Conservation (phyloP, 35 echinoderm and acorn worm species). For the Holothuria glaberrima region DNA sequence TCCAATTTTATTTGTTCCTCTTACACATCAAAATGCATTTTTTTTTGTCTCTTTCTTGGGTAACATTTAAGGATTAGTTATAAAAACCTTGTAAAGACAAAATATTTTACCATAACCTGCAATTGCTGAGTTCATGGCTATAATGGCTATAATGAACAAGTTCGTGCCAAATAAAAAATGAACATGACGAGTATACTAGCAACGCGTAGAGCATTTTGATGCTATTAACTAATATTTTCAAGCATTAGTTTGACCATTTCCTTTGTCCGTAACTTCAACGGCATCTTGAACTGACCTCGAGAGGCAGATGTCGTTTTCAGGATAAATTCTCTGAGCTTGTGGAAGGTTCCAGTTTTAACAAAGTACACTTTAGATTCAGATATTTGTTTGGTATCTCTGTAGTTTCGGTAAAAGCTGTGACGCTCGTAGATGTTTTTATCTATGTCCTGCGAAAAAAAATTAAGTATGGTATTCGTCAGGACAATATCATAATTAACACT, state of each 20-base stretch:
- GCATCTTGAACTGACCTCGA: slow-evolving; percentile 11
- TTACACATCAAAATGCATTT: too few relatives aligned
- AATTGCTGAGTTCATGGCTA: too few relatives aligned
- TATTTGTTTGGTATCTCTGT: not conserved
- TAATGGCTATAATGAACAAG: too few relatives aligned
- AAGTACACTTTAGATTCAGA: not conserved
- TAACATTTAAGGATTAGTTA: too few relatives aligned
- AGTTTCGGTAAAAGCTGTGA: not conserved
- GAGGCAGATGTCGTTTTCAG: not conserved
- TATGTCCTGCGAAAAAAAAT: not conserved
- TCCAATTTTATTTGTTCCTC: too few relatives aligned
- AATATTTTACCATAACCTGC: too few relatives aligned
- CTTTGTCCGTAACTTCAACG: not conserved
- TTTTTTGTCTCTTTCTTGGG: too few relatives aligned
- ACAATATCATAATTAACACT: not conserved
- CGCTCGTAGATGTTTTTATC: slow-evolving; percentile 8
- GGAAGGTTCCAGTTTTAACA: not conserved
- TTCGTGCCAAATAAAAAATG: too few relatives aligned
- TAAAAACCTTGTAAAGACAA: too few relatives aligned
- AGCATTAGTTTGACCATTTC: not conserved
- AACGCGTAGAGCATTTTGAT: too few relatives aligned
- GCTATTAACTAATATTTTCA: too few relatives aligned
- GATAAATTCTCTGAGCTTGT: not conserved
- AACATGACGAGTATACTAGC: too few relatives aligned
- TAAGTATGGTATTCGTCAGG: not conserved